Conservation (phyloP, 1,140 invertebrate genomes). For the Drosophila kohkoa region DNA sequence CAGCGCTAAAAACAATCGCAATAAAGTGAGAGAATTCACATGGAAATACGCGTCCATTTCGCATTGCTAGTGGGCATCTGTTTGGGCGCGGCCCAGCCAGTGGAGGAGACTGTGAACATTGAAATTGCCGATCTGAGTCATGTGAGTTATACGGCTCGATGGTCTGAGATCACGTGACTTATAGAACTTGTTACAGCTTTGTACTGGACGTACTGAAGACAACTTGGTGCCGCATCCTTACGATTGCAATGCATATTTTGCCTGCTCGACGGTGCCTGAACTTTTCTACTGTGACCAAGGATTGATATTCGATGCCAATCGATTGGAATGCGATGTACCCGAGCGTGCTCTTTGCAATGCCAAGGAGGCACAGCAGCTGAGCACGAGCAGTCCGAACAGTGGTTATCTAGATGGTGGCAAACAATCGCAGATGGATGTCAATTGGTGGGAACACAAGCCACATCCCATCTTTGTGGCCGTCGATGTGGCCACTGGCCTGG, state of each 20-base stretch:
- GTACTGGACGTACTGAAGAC: constrained; percentile 38
- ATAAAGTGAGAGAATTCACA: not conserved
- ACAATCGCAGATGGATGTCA: constrained; percentile 5
- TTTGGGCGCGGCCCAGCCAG: constrained; percentile 28
- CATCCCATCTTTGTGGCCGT: constrained; percentile 63
- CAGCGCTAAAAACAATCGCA: not conserved
- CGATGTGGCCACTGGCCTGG: constrained; percentile 59
- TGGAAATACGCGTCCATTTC: constrained; percentile 27
- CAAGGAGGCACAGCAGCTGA: not conserved
- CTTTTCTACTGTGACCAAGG: constrained; percentile 59
- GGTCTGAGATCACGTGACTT: not conserved
- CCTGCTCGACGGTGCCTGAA: constrained; percentile 48
- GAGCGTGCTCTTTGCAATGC: constrained; percentile 52
- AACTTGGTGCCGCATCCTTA: constrained; percentile 60
- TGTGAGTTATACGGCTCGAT: constrained; percentile 39
- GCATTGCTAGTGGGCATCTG: constrained; percentile 60
- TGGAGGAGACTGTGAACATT: constrained; percentile 19
- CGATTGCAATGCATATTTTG: constrained; percentile 70
- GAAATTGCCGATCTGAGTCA: constrained; percentile 55
- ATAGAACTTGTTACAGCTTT: constrained; percentile 51
- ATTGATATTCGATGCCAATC: constrained; percentile 53
- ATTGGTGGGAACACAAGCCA: constrained; percentile 58
- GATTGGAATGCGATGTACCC: constrained; percentile 53
- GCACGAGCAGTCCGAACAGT: not conserved
- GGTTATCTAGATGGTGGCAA: not conserved